Percentiles rank a stretch among this genome's conserved stretches.
Evolutionary conservation across 1,140 invertebrate species (phyloP).

Genomic region (Drosophila ogumai): DNA sequence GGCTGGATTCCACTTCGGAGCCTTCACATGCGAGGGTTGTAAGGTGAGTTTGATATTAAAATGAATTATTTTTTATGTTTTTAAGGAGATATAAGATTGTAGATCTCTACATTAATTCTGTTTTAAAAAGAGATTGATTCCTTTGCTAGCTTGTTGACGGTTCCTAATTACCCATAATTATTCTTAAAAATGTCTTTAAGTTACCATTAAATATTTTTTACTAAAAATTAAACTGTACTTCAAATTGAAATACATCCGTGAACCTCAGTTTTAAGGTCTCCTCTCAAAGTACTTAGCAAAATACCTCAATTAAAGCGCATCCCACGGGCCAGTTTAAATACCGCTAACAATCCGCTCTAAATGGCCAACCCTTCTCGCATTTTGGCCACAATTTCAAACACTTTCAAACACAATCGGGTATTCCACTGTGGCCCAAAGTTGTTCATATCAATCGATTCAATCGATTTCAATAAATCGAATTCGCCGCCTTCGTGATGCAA

Average conservation of each 20-base stretch:
- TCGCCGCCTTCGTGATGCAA: constrained; percentile 54
- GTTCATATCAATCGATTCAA: constrained; percentile 42
- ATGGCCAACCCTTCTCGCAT: constrained; percentile 7
- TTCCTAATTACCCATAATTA: background rate
- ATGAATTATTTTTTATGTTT: constrained; percentile 2
- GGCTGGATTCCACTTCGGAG: constrained; percentile 95
- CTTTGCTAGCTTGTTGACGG: background rate
- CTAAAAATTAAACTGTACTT: background rate
- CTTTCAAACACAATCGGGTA: constrained; percentile 15
- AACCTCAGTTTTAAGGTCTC: background rate
- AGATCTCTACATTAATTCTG: background rate
- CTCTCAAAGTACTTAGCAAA: background rate
- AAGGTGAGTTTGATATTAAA: constrained; percentile 87
- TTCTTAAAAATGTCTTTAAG: background rate
- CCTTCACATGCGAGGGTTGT: constrained; percentile 96
- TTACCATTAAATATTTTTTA: background rate
- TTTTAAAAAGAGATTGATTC: background rate
- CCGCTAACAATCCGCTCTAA: background rate
- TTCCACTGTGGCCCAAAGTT: constrained; percentile 7
- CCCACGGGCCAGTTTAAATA: background rate
- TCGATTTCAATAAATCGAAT: constrained; percentile 58
- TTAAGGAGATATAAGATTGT: background rate
- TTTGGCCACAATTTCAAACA: constrained; percentile 16
- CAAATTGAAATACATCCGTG: fast-evolving
- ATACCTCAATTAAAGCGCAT: constrained; percentile 1